phyloP scores from a whole-genome alignment of 2,888 invertebrate species.

The Lycocerus yunnanus region DNA sequence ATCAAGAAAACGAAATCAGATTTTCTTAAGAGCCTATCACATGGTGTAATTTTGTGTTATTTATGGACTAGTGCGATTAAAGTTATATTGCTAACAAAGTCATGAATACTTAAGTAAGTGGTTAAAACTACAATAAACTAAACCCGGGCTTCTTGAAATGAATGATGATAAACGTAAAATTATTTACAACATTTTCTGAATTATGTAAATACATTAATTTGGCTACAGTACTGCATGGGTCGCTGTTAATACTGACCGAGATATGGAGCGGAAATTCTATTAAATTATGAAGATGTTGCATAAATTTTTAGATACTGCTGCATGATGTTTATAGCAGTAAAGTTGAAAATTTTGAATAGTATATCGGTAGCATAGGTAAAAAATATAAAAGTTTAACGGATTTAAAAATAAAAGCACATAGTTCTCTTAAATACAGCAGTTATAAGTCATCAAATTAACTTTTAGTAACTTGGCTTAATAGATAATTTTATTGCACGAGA shows the following conservation, averaged over 20 bases:
- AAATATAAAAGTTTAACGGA: neutral
- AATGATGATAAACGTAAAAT: neutral
- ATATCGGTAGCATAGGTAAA: neutral
- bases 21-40: no score
- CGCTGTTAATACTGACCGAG: neutral
- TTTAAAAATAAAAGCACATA: neutral
- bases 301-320: no score
- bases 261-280: neutral
- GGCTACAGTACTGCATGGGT: neutral
- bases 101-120: no score
- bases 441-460: neutral
- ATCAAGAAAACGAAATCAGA: no score
- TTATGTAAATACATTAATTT: neutral
- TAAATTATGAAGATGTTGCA: neutral
- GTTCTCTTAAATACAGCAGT: neutral
- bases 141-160: neutral
- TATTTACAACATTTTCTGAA: neutral
- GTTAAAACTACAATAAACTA: neutral
- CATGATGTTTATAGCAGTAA: no score
- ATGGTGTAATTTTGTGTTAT: no score
- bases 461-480: neutral
- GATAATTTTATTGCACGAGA: neutral
- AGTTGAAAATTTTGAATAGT: neutral
- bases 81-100: no score
- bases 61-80: no score